Base-by-base conservation (phyloP, 2,888 invertebrate species). In the Diaprepes abbreviatus region DNA sequence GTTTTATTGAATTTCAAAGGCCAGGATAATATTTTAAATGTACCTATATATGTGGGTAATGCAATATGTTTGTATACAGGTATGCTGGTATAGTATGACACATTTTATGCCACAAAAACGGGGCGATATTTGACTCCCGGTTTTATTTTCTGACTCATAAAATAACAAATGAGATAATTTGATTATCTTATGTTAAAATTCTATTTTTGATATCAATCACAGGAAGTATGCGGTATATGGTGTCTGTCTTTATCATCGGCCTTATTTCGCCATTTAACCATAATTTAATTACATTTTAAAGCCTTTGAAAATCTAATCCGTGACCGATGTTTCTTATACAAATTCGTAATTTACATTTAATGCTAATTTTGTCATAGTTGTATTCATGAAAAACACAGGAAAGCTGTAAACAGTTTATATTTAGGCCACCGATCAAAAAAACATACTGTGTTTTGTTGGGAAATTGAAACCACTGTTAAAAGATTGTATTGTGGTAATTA, bases 181-280 rank as follows among this genome's bases (percentile, higher is more conserved):
- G n/a, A 21, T 24, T 24, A 17, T 31, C 3, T 50, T 12, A 28
- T 2, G 16, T 28, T 9, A 16, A 50, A 4, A 14, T 14, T 14
- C 45, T 45, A 45, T 24, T 50, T 38, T 50, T 14, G 12, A 50
- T 14, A 28, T 14, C n/a, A 50, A 50, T 28, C 7, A 28, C 48
- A 50, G 48, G 48, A 50, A 50, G 48, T 50, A 16, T 50, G 48
- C 28, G 48, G 48, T 50, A 50, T 16, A 28, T 14, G 21, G 10
- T 21, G n/a, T 50, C n/a, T 21, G n/a, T 50, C n/a, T 28, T 28
- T 50, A 50, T 50, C 24, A 7, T 14, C 9, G 48, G 16, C 48
- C 48, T 14, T 21, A 50, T 50, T 50, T 24, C 7, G 6, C 48
- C 28, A 50, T 50, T 3, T 24, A 48, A 48, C 5, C 24, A 24